These are phyloP conservation scores for Tryphoninae sp. DNA, from an alignment of 2,888 invertebrate genomes.

Conservation along the genomic window DNA sequence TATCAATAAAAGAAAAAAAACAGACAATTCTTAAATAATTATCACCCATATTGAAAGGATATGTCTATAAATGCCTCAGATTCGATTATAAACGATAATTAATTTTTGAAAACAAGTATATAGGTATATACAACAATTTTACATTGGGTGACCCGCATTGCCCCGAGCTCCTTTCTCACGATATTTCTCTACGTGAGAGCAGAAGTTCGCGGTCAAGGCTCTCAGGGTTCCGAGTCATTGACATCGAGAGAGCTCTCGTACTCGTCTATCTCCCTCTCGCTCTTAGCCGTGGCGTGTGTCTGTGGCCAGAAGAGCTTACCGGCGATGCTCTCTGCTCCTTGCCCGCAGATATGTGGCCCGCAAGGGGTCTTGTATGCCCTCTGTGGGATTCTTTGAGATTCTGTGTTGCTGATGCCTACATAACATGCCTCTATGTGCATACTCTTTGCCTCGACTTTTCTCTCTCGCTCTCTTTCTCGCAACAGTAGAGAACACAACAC, in stretches of 20 bases:
- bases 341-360: constrained; percentile 2
- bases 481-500: background rate
- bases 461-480: constrained; percentile 4
- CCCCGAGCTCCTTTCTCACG: constrained; percentile 49
- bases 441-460: background rate
- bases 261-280: constrained; percentile 62
- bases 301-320: constrained; percentile 25
- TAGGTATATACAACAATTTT: background rate
- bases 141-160: constrained; percentile 30
- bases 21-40: too few species aligned
- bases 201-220: constrained; percentile 80
- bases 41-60: too few species aligned
- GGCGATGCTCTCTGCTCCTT: constrained; percentile 43
- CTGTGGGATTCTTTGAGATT: constrained; percentile 58
- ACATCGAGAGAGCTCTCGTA: constrained; percentile 73
- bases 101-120: background rate
- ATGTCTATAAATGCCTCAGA: too few species aligned
- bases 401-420: constrained; percentile 43
- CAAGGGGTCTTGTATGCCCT: constrained; percentile 32
- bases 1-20: too few species aligned
- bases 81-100: background rate
- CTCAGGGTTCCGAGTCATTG: constrained; percentile 77
- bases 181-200: constrained; percentile 68
- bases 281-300: constrained; percentile 49
- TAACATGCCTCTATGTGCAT: background rate